These are phyloP conservation scores for Lymantria monacha DNA, from an alignment of 2,888 invertebrate genomes.

Conservation along the genomic window DNA sequence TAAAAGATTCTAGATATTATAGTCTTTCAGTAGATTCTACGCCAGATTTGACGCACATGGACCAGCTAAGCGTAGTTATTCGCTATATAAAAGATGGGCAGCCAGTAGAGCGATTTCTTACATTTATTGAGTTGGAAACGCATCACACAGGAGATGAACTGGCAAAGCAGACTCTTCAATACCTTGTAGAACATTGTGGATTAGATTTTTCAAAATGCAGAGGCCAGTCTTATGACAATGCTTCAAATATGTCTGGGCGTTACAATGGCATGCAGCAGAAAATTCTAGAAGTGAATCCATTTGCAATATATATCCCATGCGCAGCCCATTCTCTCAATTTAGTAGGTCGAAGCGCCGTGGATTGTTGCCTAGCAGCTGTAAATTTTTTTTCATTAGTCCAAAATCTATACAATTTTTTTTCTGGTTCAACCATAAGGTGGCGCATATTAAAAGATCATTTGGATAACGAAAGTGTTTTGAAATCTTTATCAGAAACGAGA, in stretches of 20 bases:
- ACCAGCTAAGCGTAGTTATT: background rate
- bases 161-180: slow-evolving; percentile 4
- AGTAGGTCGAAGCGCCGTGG: background rate
- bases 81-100: background rate
- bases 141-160: slow-evolving; percentile 7
- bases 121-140: slow-evolving; percentile 2
- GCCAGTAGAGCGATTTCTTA: slow-evolving; percentile 3
- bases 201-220: slow-evolving; percentile 9
- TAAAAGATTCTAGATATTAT: background rate
- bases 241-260: slow-evolving; percentile 10
- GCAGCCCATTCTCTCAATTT: slow-evolving; percentile 3
- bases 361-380: background rate
- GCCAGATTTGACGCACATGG: background rate
- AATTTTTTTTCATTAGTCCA: background rate
- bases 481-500: background rate
- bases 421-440: background rate
- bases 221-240: slow-evolving; percentile 12
- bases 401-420: background rate
- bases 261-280: slow-evolving; percentile 10
- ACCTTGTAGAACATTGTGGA: slow-evolving; percentile 2
- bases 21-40: background rate
- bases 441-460: background rate
- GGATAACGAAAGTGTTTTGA: background rate
- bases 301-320: slow-evolving; percentile 13
- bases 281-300: slow-evolving; percentile 10